Base-by-base conservation (phyloP, 2,113 vertebrate species). In the Nothobranchius kuhntae region DNA sequence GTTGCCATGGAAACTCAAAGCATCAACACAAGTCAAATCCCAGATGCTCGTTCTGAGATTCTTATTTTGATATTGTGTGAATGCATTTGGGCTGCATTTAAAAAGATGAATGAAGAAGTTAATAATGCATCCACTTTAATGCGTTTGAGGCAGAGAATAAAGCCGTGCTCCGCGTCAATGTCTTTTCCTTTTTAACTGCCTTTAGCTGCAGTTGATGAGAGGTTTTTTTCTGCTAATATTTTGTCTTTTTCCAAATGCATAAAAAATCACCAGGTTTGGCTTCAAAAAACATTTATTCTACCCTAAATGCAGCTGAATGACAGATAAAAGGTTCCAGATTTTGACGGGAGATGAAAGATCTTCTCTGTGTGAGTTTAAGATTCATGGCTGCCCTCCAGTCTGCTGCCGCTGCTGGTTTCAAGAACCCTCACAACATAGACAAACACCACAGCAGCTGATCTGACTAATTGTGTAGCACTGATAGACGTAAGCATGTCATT, bases 401-500 rank as follows among this genome's bases (percentile, higher is more conserved):
- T 38, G 9, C 38, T 4, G 35, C 53, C 7, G 11, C 47, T 21
- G 53, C 14, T 59, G 21, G 21, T 21, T 48, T 44, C 24, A 26
- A 1, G 26, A 64, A 21, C 56, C n/a, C 1, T 26, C 17, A 6
- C 38, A 48, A 56, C 53, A 47, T 68, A 65, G 61, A 55, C 67
- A 65, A 65, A 55, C 67, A 15, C 51, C 1, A 38, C 55, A 51
- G 60, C 52, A 36, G 63, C 52, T 57, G 35, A 50, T 36, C 54
- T 52, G 4, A 7, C 54, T 59, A 51, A 79, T 62, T 65, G 54
- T 65, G 64, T 38, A 50, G 38, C 42, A 8, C 53, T 40, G 50
- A 13, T 17, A 65, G 15, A 30, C 40, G 59, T 52, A 69, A 7
- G 47, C 17, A n/a, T 72, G 58, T 59, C 53, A 78, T 72, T 58